Conservation (phyloP, 2,113 vertebrate genomes). For the Ctenodactylus gundi region DNA sequence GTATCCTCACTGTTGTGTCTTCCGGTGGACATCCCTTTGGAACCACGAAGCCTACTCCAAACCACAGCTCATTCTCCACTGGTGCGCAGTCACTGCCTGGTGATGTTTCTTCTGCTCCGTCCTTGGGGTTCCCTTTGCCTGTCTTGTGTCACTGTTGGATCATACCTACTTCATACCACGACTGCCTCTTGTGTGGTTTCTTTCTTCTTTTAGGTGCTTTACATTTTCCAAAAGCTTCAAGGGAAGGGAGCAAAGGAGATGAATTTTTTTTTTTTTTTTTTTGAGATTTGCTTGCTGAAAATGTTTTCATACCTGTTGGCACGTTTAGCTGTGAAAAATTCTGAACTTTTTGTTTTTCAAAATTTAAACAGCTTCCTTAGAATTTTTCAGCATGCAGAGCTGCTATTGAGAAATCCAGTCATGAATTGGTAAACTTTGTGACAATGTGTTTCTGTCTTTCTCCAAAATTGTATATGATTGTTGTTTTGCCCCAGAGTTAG, state of each 20-base stretch:
- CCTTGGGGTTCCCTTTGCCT: background rate
- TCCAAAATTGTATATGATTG: background rate
- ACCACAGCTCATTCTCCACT: background rate
- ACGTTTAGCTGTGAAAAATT: background rate
- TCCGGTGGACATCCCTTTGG: background rate
- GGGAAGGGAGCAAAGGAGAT: background rate
- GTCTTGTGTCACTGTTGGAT: accelerated
- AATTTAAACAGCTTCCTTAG: background rate
- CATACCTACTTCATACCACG: background rate
- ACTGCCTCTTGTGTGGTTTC: background rate
- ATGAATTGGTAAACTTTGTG: background rate
- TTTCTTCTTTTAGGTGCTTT: background rate
- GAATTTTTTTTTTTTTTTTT: no score
- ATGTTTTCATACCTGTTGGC: background rate
- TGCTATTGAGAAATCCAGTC: background rate
- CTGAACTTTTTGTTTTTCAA: background rate
- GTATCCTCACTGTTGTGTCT: background rate
- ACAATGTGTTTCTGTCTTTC: background rate
- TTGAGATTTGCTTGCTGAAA: background rate
- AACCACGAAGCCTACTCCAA: background rate
- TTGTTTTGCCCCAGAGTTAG: background rate
- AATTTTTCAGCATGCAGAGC: background rate
- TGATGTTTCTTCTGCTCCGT: background rate
- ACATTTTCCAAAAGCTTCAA: background rate
- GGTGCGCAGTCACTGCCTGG: no score